These are phyloP conservation scores for Sclerodermus sp. DNA, from an alignment of 2,888 invertebrate genomes.

Conservation along the genomic window DNA sequence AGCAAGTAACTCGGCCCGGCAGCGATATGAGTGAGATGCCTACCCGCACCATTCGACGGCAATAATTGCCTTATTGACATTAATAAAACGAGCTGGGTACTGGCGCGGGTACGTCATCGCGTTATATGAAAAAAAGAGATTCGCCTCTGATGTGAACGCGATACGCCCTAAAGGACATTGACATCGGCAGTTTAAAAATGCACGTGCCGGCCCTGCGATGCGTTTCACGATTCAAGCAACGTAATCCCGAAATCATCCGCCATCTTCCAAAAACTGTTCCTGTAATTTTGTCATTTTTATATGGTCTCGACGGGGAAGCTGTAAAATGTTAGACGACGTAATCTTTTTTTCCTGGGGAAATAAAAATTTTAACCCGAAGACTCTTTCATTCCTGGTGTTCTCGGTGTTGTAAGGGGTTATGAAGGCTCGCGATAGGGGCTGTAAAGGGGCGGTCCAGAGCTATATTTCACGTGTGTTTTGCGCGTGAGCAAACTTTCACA, in stretches of 20 bases:
- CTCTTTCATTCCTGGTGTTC: neutral
- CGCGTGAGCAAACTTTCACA: constrained; percentile 9
- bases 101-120: constrained; percentile 34
- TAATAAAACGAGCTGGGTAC: constrained; percentile 48
- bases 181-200: constrained; percentile 15
- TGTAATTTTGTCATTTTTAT: too few species aligned
- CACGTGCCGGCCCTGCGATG: neutral
- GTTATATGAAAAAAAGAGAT: constrained; percentile 21
- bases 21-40: constrained; percentile 43
- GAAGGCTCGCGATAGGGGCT: neutral
- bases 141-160: constrained; percentile 13
- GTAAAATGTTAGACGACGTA: neutral
- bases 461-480: constrained; percentile 6
- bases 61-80: constrained; percentile 54
- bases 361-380: neutral
- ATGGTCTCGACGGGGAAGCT: neutral
- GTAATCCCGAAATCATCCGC: too few species aligned
- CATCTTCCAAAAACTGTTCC: too few species aligned
- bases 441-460: neutral
- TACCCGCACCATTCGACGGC: constrained; percentile 38
- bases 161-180: constrained; percentile 25
- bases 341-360: neutral
- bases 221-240: neutral
- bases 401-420: neutral
- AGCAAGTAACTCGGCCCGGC: constrained; percentile 36